Conservation (phyloP, 2,888 invertebrate species). For the Pseudococcus longispinus region DNA sequence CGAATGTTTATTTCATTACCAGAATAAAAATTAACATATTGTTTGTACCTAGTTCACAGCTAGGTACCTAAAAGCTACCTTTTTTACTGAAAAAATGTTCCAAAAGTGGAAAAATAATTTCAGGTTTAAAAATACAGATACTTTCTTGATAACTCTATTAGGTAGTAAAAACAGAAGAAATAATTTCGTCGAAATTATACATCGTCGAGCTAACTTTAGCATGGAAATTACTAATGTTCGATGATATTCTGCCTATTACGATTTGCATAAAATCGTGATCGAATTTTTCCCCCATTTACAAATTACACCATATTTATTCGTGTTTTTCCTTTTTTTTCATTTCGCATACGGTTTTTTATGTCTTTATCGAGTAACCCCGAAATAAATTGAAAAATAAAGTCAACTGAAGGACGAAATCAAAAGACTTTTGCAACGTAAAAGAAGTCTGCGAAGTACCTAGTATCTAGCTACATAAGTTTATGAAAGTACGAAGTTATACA, state of each 20-base stretch:
- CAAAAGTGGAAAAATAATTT: background rate
- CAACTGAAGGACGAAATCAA: conserved; percentile 4
- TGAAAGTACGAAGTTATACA: background rate
- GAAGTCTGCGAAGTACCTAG: background rate
- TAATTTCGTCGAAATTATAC: background rate
- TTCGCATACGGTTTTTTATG: background rate
- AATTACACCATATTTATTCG: background rate
- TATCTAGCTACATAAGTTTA: background rate
- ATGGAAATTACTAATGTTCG: background rate
- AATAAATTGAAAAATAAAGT: conserved; percentile 26
- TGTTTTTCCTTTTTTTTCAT: background rate
- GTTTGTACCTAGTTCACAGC: background rate
- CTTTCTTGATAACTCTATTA: background rate
- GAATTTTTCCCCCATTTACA: background rate
- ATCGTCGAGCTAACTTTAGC: background rate
- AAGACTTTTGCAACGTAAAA: background rate
- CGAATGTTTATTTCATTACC: background rate
- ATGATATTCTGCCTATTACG: background rate
- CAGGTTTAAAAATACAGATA: background rate
- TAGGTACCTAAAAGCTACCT: background rate
- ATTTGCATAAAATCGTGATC: background rate
- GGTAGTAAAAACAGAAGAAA: background rate
- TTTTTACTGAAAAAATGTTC: background rate
- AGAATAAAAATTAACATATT: background rate
- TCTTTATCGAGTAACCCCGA: background rate